Evolutionary conservation across 2,888 invertebrate species (phyloP).

Genomic region (Celastrina argiolus): DNA sequence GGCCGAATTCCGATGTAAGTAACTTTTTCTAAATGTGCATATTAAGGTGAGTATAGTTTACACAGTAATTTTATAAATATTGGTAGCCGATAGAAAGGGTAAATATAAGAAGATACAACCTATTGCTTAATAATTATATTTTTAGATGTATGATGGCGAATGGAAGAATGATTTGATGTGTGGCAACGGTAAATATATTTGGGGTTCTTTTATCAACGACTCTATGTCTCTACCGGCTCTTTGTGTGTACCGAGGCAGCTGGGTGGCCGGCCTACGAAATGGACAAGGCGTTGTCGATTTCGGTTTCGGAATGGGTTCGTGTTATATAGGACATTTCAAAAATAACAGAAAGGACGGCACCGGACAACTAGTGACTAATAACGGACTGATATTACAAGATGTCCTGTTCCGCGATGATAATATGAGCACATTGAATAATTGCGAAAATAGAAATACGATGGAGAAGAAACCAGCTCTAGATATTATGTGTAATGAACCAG

Average conservation of each 20-base stretch:
- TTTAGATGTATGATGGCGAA: slow-evolving; percentile 77
- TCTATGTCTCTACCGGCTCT: slow-evolving; percentile 73
- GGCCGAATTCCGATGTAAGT: slow-evolving; percentile 79
- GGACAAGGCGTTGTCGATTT: slow-evolving; percentile 71
- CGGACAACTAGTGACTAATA: slow-evolving; percentile 75
- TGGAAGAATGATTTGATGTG: slow-evolving; percentile 78
- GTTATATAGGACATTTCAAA: slow-evolving; percentile 75
- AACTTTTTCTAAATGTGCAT: background rate
- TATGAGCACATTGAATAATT: slow-evolving; percentile 44
- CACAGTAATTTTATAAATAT: background rate
- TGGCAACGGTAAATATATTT: slow-evolving; percentile 79
- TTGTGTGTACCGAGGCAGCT: slow-evolving; percentile 72
- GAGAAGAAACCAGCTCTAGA: slow-evolving; percentile 41
- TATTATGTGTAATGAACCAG: slow-evolving; percentile 55
- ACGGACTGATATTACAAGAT: slow-evolving; percentile 68
- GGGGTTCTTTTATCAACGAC: slow-evolving; percentile 74
- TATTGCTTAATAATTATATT: background rate
- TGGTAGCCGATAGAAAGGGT: too few species aligned
- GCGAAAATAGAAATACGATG: slow-evolving; percentile 26
- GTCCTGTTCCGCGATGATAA: slow-evolving; percentile 75
- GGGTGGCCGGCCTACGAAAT: slow-evolving; percentile 73
- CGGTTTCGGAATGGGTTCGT: slow-evolving; percentile 73
- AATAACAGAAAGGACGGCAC: slow-evolving; percentile 77
- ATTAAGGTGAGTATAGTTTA: slow-evolving; percentile 1
- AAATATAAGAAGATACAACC: too few species aligned